phyloP scores from a whole-genome alignment of 2,888 invertebrate genomes.

The Punctoribates punctum region DNA sequence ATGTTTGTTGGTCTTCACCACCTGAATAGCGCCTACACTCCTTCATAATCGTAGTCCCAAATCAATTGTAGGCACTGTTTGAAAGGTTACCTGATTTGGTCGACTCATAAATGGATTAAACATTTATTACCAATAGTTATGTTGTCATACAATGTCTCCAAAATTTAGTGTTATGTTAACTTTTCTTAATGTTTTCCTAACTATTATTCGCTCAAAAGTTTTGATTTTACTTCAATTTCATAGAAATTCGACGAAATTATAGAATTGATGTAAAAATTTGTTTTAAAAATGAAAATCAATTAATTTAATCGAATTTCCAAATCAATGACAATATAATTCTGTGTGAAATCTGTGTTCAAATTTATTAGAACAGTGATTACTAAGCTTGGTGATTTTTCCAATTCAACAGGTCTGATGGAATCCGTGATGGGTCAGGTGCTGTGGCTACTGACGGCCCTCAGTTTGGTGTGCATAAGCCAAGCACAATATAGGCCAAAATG shows the following conservation, averaged over 20 bases:
- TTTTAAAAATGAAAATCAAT: too few species aligned
- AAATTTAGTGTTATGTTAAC: background rate
- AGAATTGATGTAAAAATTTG: too few species aligned
- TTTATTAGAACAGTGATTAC: too few species aligned
- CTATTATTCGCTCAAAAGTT: background rate
- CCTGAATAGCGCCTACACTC: slow-evolving; percentile 29
- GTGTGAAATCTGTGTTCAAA: background rate
- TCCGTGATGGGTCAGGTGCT: slow-evolving; percentile 23
- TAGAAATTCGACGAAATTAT: too few species aligned
- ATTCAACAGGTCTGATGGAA: slow-evolving; percentile 9
- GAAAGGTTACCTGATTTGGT: slow-evolving; percentile 33
- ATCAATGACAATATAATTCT: background rate
- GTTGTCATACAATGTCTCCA: background rate
- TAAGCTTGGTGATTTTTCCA: background rate
- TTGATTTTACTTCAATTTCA: too few species aligned
- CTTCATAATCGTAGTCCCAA: slow-evolving; percentile 7
- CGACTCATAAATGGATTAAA: slow-evolving; percentile 32
- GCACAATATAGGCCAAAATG: slow-evolving; percentile 48
- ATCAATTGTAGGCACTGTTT: slow-evolving; percentile 25
- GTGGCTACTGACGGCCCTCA: background rate
- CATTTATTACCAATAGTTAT: slow-evolving; percentile 1
- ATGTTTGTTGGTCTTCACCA: slow-evolving; percentile 33
- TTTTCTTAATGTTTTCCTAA: background rate
- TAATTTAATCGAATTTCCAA: too few species aligned
- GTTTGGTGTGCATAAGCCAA: background rate